Base-by-base conservation (phyloP, 1,140 invertebrate genomes). In the Lycorma delicatula region DNA sequence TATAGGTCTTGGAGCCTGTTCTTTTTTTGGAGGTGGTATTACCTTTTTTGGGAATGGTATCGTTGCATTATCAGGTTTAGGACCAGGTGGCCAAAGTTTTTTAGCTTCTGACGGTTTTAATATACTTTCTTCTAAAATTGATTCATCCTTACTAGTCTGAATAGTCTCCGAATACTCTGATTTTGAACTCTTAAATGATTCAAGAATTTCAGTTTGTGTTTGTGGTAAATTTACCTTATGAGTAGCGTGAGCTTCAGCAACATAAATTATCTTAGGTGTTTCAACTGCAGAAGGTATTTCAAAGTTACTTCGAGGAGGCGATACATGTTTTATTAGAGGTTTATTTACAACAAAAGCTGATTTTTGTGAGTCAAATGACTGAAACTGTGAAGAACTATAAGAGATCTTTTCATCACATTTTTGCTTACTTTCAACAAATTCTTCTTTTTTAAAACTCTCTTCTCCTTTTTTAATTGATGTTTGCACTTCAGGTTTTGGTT, bases 81-180 rank as follows among this genome's bases (percentile, higher is more conserved):
- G 48, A 48, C 38, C 58, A 54, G 56, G 27, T 59, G 53, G 59
- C 58, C 60, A 61, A 49, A 60, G 25, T 48, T 57, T 59, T 38
- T 66, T 53, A 29, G 60, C 38, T 56, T 59, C 56, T 54, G 75
- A 64, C 20, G 64, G 64, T 36, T 57, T 49, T 12, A 68, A 20
- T 52, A 50, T 60, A 16, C 54, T 62, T 58, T 75, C 71, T 62
- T 77, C 72, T 25, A 60, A 13, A 29, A 60, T 41, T n/a, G 36
- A 7, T 49, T 49, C n/a, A 55, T 31, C 50, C 7, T 20, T 13
- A n/a, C 22, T 29, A 13, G 44, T 47, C 26, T 53, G 20, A 22
- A 28, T 31, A n/a, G 28, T 58, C 16, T 50, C 28, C 29, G 28
- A 38, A 2, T 27, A 28, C 29, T 59, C 28, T 27, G 57, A 54